A percentile compares a stretch with the other conserved stretches of the same genome.
Conservation (phyloP, 2,113 vertebrate species). For the Ammospiza caudacuta region DNA sequence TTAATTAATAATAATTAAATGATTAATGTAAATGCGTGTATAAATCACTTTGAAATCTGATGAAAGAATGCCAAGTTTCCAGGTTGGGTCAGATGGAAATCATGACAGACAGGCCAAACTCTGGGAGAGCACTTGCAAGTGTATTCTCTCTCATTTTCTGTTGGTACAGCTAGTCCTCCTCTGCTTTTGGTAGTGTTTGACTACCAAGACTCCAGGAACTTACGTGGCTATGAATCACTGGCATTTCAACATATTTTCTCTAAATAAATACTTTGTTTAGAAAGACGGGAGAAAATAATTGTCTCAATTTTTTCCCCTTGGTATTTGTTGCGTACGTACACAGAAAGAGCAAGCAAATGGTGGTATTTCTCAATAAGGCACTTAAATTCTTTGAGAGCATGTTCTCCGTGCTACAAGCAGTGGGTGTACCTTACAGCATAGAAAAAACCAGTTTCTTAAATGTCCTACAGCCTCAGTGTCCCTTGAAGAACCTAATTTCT, state of each 20-base stretch:
- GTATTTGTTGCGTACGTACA: neutral
- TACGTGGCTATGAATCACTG: neutral
- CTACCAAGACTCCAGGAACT: neutral
- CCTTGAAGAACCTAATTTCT: neutral
- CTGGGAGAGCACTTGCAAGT: neutral
- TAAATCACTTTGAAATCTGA: conserved; percentile 1
- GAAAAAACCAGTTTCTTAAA: neutral
- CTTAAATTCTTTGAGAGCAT: neutral
- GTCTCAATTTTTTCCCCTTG: neutral
- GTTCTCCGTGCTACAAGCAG: neutral
- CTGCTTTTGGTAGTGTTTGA: neutral
- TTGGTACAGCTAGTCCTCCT: neutral
- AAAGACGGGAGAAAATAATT: neutral
- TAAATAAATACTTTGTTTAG: conserved; percentile 8
- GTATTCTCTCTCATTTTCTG: neutral
- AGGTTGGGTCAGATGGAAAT: neutral
- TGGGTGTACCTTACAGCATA: neutral
- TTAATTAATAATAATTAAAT: neutral
- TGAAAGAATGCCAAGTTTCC: neutral
- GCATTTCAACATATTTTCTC: neutral
- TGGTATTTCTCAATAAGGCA: neutral
- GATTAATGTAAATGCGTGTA: neutral
- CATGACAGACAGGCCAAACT: neutral
- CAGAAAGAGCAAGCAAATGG: neutral
- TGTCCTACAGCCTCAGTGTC: neutral